Evolutionary conservation across 1,140 invertebrate species (phyloP), one percentile per base, ranked within the genome.

Genomic region (Bombus waltoni): DNA sequence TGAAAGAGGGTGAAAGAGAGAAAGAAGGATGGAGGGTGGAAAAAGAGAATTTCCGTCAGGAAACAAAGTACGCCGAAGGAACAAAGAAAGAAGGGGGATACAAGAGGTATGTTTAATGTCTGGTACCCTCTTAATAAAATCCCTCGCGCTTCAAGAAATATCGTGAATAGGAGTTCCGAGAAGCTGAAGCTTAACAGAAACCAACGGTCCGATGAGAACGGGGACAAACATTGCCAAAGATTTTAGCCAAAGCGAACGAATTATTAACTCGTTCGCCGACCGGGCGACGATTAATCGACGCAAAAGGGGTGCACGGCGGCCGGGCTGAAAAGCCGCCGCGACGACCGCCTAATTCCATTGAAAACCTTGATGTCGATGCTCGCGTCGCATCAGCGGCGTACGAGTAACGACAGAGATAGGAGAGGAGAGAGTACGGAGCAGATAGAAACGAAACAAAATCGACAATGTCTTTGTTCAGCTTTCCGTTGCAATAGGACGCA

Each of bases 131-230:
- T 93, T 93, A 92, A 92, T 85, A 81, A 81, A 85, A 81, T 85
- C 84, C 70, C 92, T 93, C 91, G 88, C 91, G 90, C 92, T 92
- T 84, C 89, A 91, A 83, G 89, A 91, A 93, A 91, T 88, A 92
- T 89, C 90, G 87, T 90, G 90, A 93, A 94, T 93, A 85, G 85
- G 83, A 32, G 89, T 90, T 86, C 72, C 62, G 40, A 57, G 79
- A 44, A 35, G n/a, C 22, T 25, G 70, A 35, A 22, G 70, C 71
- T 85, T 73, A 65, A 73, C 59, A 13, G 71, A 68, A 74, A 85
- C 32, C 28, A 65, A 75, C 77, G 22, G 40, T 22, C 73, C 62
- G 62, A 83, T n/a, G 62, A 78, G 35, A 59, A 42, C 62, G 47
- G 59, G 32, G 76, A 80, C 66, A 84, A 84, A 80, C 66, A 84